Conservation (phyloP, 1,140 invertebrate species). For the Dreissena polymorpha region DNA sequence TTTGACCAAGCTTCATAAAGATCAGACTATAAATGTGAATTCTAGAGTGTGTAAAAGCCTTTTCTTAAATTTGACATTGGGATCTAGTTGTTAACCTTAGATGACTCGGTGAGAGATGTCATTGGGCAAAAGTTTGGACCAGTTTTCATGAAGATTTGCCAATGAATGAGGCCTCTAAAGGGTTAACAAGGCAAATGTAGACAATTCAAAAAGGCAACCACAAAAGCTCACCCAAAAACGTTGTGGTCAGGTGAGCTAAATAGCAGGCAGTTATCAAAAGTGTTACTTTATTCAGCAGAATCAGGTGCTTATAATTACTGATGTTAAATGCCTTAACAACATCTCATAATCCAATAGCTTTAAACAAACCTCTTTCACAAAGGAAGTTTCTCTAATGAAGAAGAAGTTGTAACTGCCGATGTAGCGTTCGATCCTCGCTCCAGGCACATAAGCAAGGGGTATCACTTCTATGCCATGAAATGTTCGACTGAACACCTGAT, state of each 20-base stretch:
- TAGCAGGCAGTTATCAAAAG: neutral
- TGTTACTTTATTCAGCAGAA: neutral
- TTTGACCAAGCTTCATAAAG: neutral
- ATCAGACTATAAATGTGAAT: neutral
- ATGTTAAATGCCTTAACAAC: neutral
- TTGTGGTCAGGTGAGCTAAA: constrained; percentile 21
- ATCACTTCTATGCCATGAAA: constrained; percentile 89
- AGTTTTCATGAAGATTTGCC: neutral
- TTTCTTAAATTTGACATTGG: neutral
- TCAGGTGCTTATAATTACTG: neutral
- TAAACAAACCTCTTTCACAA: constrained; percentile 88
- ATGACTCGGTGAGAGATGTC: neutral
- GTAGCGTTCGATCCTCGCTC: constrained; percentile 90
- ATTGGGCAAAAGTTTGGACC: neutral
- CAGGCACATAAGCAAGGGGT: constrained; percentile 90
- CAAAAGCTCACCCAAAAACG: constrained; percentile 15
- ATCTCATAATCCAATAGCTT: neutral
- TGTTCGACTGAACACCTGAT: constrained; percentile 3
- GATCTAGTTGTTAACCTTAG: neutral
- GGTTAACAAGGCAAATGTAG: neutral
- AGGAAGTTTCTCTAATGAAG: constrained; percentile 96
- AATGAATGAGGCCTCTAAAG: neutral
- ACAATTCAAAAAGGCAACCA: neutral
- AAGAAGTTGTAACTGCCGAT: constrained; percentile 97
- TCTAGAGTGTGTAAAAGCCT: neutral